Evolutionary conservation across 2,888 invertebrate genomes (phyloP), one percentile per base, ranked within the genome.

Genomic region (Heteromurus nitidus): DNA sequence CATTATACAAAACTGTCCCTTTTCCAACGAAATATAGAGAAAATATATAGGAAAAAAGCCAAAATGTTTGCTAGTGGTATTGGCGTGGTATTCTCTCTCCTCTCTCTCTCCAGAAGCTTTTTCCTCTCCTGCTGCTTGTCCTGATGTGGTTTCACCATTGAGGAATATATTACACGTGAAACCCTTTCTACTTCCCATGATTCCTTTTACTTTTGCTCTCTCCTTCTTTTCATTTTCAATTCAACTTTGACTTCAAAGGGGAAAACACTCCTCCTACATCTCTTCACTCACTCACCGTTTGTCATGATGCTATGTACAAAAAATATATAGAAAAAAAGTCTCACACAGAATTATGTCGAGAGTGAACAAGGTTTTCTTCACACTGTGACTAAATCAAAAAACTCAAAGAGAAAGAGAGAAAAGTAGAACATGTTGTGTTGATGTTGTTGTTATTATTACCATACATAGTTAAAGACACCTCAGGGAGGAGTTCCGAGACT

Each of bases 41-140:
- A n/a, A n/a, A n/a, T n/a, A n/a, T n/a, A n/a, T n/a, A 55, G 26
- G 55, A 55, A 55, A 26, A 26, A 20, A 20, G 26, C 7, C 26
- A 26, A 1, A 55, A 55, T 69, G 62, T 72, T 72, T 72, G 70
- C 62, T 72, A 72, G 72, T 47, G 72, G 72, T 60, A 60, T 62
- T 60, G 72, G 60, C 62, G 60, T 72, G 72, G 60, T 72, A 31
- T 30, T 55, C 20, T 55, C n/a, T 24, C 22, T 42, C 50, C 36
- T 53, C n/a, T n/a, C n/a, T n/a, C n/a, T n/a, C n/a, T n/a, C n/a
- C n/a, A n/a, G n/a, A n/a, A n/a, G 47, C 47, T 47, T 47, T 47
- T 47, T 47, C 47, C 47, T 47, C 47, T 9, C 13, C 36, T 36
- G 65, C 42, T 44, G 44, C n/a, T 47, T 67, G 67, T 53, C 30